Base-by-base conservation (phyloP, 2,888 invertebrate genomes). In the Lycophotia porphyrea region DNA sequence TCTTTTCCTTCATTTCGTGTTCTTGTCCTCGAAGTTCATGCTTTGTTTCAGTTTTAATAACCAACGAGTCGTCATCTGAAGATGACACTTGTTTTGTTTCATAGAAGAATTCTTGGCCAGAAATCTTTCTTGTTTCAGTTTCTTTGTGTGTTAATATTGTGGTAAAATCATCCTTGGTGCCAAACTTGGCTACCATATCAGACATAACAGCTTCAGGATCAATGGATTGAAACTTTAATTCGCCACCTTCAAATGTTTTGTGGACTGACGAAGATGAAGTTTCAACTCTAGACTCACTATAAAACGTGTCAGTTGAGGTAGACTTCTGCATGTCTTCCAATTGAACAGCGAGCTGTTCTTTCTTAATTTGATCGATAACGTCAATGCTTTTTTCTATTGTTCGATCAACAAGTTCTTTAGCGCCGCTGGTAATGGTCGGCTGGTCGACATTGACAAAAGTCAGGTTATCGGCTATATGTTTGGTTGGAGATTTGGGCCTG, bases 351-450 rank as follows among this genome's bases (percentile, higher is more conserved):
- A 94, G 88, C 78, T 95, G 93, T 91, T 96, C 95, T 87, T 94
- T 92, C 78, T 95, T 94, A 47, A 95, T 95, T 91, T 96, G 95
- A 82, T 94, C 94, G 61, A 95, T 94, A 0, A 95, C 94, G 66
- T 93, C 93, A 58, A 95, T 93, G 71, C 96, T 96, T 80, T 94
- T 96, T 89, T 96, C 95, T 31, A 96, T 94, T 1, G 95, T 94
- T 55, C 96, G 92, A 88, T 97, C 97, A 21, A 97, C 97, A 47
- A 97, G 91, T 88, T 97, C 97, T 84, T 95, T 97, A 44, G 97
- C 97, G 80, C 97, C 97, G 71, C 93, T 97, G 1, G 97, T 97
- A 49, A 96, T 92, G 39, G 96, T 97, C 47, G 97, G 97, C 86
- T 97, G 96, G 81, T 96, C 96, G 47, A 96, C 95, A 84, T 96